Base-by-base conservation (phyloP, 2,797 vertebrate species). In the Choloepus didactylus region DNA sequence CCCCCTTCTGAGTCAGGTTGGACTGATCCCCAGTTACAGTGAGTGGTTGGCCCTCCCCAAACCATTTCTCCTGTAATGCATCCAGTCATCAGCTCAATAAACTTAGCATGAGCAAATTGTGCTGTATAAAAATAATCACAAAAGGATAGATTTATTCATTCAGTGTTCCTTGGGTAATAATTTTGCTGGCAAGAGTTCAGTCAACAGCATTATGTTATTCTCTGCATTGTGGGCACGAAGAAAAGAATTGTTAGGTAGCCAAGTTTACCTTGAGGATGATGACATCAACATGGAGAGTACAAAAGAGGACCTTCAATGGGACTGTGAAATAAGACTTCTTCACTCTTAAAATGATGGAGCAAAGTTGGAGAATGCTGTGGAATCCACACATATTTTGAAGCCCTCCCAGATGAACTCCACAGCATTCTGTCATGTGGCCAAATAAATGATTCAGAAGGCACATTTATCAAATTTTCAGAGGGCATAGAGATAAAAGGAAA, bases 381-480 rank as follows among this genome's bases (percentile, higher is more conserved):
- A 90, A 92, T 88, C 88, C 75, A 87, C 44, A 51, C 1, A 6
- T 85, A 35, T 76, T 60, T 66, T 90, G 89, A 95, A 96, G 31
- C n/a, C 41, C 44, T 90, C 67, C 51, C 59, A 23, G 73, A 75
- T 84, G 79, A 87, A 64, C 85, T 54, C 54, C 1, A 85, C 2
- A 54, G 7, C 41, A 60, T 95, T 93, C 90, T 80, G 64, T 80
- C 70, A 89, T 80, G 88, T 56, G 49, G 67, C 35, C 31, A 88
- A 96, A 79, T 49, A 94, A 46, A 56, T 56, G 35, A 56, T 56
- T 1, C 49, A 44, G 60, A 89, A 86, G 38, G 46, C 10, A 59
- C 75, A 67, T 90, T 83, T 86, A 86, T 93, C 62, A 91, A 38
- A 79, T 76, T 88, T 96, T 93, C 94, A 91, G 93, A 95, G 7